These are phyloP conservation scores for Smutsia temminckii DNA, from an alignment of 2,797 vertebrate genomes.

Conservation along the genomic window DNA sequence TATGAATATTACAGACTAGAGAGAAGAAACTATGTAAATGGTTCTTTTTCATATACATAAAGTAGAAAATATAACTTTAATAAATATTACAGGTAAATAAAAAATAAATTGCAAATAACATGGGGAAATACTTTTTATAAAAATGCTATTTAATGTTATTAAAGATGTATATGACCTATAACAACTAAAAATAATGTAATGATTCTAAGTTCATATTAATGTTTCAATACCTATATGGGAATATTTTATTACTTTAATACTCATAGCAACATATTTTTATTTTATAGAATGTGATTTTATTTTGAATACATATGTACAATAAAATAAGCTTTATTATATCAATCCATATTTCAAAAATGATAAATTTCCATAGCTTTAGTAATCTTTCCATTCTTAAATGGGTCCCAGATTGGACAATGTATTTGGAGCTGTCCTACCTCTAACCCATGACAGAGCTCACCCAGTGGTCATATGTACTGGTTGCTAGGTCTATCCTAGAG, in stretches of 20 bases:
- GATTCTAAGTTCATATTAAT: neutral
- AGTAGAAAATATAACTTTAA: neutral
- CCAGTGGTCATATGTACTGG: neutral
- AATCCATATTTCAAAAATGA: neutral
- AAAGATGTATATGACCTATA: neutral
- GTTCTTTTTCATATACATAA: neutral
- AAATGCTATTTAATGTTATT: neutral
- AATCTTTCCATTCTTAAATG: neutral
- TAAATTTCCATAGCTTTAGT: neutral
- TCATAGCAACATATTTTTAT: neutral
- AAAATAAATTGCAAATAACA: neutral
- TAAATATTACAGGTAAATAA: neutral
- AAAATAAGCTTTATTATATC: neutral
- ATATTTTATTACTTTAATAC: neutral
- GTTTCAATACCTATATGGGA: neutral
- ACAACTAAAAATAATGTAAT: neutral
- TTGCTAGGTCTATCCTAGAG: neutral
- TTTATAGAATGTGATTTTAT: neutral
- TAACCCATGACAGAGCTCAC: neutral
- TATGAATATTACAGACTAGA: neutral
- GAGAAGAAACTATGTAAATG: neutral
- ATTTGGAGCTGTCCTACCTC: neutral
- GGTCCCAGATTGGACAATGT: neutral
- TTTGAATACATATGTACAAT: neutral
- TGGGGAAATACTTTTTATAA: neutral